Conservation (phyloP, 2,113 vertebrate species). For the Coptodon rendalli region DNA sequence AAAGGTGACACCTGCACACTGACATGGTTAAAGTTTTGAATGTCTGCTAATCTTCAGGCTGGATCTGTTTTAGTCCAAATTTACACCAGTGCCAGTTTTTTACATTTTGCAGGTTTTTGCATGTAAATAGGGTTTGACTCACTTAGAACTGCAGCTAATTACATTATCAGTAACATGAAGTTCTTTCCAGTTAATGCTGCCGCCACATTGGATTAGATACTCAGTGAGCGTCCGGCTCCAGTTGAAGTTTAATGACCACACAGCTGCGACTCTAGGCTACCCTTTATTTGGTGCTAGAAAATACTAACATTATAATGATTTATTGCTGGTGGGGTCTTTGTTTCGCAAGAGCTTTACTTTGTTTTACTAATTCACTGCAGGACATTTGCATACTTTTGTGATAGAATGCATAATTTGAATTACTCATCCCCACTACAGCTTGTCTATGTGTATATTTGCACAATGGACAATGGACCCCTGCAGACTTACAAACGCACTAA, state of each 20-base stretch:
- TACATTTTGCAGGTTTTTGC: not conserved
- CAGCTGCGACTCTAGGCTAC: not conserved
- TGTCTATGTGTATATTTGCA: not conserved
- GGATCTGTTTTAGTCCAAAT: not conserved
- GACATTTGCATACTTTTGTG: not conserved
- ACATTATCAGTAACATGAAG: not conserved
- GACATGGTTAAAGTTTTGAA: not conserved
- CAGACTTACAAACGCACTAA: not conserved
- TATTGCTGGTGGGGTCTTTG: not conserved
- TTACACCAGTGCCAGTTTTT: not conserved
- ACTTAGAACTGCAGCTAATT: not conserved
- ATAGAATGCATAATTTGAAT: conserved; percentile 10
- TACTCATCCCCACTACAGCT: not conserved
- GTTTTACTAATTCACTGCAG: not conserved
- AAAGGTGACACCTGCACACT: not conserved
- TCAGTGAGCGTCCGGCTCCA: not conserved
- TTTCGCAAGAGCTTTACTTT: not conserved
- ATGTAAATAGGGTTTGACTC: not conserved
- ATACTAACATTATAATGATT: not conserved
- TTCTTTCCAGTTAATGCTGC: not conserved
- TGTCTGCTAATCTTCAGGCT: not conserved
- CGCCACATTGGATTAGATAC: not conserved
- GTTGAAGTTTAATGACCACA: not conserved
- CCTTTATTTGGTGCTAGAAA: not conserved
- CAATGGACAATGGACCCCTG: not conserved